These are phyloP conservation scores for Automeris io DNA, from an alignment of 2,888 invertebrate species.

Conservation along the genomic window DNA sequence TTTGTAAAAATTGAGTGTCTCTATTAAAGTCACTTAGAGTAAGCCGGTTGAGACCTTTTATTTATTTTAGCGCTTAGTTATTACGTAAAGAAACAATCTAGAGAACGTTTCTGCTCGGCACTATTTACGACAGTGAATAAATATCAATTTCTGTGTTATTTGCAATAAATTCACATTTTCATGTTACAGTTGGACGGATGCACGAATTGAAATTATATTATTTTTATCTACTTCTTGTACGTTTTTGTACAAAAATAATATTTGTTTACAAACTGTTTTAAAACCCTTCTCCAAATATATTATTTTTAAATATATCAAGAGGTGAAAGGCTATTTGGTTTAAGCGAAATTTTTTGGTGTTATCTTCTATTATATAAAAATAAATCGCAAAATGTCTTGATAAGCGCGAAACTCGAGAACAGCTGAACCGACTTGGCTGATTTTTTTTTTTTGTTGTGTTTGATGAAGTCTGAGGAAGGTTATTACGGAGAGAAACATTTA, in stretches of 20 bases:
- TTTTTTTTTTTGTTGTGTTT: no score
- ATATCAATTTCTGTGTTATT: conserved; percentile 45
- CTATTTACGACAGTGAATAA: conserved; percentile 47
- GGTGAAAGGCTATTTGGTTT: no score
- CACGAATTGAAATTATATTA: background rate
- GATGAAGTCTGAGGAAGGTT: no score
- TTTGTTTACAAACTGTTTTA: no score
- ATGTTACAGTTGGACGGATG: conserved; percentile 15
- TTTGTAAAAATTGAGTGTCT: background rate
- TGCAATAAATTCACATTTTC: conserved; percentile 51
- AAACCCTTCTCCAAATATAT: no score
- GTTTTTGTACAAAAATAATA: background rate
- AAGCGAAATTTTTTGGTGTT: no score
- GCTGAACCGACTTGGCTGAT: no score
- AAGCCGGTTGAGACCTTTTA: background rate
- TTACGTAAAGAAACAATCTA: conserved; percentile 23
- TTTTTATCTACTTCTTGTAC: background rate
- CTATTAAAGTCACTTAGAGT: background rate
- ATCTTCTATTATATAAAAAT: no score
- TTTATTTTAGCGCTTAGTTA: conserved; percentile 19
- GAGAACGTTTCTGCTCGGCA: conserved; percentile 28
- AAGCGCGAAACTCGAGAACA: no score
- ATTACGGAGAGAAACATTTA: no score
- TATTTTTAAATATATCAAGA: no score
- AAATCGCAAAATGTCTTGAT: no score